Percentiles rank a stretch among this genome's conserved stretches.
Evolutionary conservation across 2,113 vertebrate species (phyloP).

Genomic region (Bos javanicus): DNA sequence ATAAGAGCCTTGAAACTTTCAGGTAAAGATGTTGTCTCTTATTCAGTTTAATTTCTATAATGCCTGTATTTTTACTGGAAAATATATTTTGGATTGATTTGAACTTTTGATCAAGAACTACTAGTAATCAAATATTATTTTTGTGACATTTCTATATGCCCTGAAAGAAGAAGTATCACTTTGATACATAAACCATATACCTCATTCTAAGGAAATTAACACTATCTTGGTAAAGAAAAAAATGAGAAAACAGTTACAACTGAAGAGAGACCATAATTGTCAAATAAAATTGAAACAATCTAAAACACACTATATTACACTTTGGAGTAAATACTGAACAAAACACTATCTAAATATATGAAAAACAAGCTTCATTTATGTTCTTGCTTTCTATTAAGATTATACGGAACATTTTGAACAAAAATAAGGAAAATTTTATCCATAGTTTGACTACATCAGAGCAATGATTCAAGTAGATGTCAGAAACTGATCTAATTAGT

Average conservation of each 20-base stretch:
- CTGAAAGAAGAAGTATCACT: not conserved
- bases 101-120: not conserved
- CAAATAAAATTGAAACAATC: not conserved
- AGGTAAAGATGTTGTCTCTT: not conserved
- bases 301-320: not conserved
- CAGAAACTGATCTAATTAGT: not conserved
- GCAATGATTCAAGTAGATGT: not conserved
- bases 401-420: not conserved
- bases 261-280: not conserved
- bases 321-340: not conserved
- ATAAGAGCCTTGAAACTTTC: not conserved
- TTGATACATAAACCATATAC: not conserved
- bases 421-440: not conserved
- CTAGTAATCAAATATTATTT: not conserved
- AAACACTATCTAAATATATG: not conserved
- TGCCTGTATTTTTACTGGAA: not conserved
- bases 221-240: not conserved
- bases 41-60: not conserved
- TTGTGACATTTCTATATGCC: not conserved
- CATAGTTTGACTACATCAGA: not conserved
- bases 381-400: not conserved
- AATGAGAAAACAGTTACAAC: not conserved
- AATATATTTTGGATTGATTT: not conserved
- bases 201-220: not conserved
- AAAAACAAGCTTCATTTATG: not conserved